A percentile compares a stretch with the other conserved stretches of the same genome.
phyloP scores from a whole-genome alignment of 2,113 vertebrate genomes.

The Picathartes gymnocephalus region DNA sequence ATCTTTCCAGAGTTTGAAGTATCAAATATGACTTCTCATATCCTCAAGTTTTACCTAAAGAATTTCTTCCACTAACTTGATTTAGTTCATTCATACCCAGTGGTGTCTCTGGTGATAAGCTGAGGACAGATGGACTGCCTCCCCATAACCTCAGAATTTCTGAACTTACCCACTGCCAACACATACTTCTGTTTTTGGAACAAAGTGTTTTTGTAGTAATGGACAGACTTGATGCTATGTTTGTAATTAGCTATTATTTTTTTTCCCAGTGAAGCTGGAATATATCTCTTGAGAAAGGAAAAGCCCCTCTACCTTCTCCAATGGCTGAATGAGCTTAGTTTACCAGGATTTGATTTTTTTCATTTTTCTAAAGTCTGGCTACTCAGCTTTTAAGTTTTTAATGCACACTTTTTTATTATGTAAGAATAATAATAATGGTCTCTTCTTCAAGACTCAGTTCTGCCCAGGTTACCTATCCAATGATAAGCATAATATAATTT shows the following conservation, averaged over 20 bases:
- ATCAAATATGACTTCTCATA: not conserved
- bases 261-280: not conserved
- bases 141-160: not conserved
- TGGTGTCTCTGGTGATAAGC: fast-evolving
- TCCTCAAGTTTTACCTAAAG: not conserved
- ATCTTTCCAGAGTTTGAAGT: not conserved
- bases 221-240: not conserved
- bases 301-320: not conserved
- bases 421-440: not conserved
- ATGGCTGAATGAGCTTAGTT: not conserved
- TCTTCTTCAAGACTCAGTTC: not conserved
- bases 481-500: not conserved
- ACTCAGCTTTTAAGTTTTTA: not conserved
- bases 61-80: not conserved
- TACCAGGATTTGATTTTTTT: not conserved
- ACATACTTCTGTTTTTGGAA: not conserved
- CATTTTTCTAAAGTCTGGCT: not conserved
- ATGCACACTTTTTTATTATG: not conserved
- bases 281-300: not conserved
- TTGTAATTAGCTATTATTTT: not conserved
- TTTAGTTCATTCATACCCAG: not conserved
- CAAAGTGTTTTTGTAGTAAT: not conserved
- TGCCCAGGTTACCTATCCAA: not conserved
- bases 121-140: not conserved
- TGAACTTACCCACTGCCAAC: not conserved